Evolutionary conservation across 2,797 vertebrate species (phyloP).

Genomic region (Esox masquinongy): DNA sequence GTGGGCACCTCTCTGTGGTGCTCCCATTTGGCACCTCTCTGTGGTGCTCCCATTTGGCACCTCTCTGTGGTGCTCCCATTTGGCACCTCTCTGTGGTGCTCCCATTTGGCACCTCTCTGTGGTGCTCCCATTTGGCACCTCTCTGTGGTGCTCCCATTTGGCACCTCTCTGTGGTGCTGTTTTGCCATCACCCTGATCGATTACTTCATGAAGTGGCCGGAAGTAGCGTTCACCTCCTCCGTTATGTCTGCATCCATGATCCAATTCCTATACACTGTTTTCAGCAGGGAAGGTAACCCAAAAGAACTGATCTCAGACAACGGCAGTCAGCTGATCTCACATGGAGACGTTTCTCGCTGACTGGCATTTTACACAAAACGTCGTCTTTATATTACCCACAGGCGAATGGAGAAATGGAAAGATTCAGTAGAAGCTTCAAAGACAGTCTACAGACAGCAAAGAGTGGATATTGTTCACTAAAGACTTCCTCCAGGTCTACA

Average conservation of each 20-base stretch:
- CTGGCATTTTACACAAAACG: slow-evolving; percentile 14
- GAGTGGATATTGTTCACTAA: slow-evolving; percentile 8
- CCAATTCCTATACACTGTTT: slow-evolving; percentile 16
- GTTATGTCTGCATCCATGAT: background rate
- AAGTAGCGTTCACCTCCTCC: background rate
- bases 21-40: too few relatives aligned
- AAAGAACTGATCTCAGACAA: slow-evolving; percentile 1
- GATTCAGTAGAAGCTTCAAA: slow-evolving; percentile 12
- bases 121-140: too few relatives aligned
- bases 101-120: too few relatives aligned
- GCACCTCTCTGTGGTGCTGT: too few relatives aligned
- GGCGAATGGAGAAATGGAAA: slow-evolving; percentile 9
- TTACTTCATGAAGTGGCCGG: too few relatives aligned
- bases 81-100: too few relatives aligned
- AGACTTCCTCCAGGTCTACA: slow-evolving; percentile 12
- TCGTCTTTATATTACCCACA: slow-evolving; percentile 19
- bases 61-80: too few relatives aligned
- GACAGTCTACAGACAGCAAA: slow-evolving; percentile 13
- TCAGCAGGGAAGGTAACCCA: slow-evolving; percentile 23
- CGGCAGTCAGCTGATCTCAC: slow-evolving; percentile 12
- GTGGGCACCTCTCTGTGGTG: too few relatives aligned
- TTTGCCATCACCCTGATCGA: too few relatives aligned
- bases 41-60: too few relatives aligned
- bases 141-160: too few relatives aligned
- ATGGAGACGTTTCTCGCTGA: slow-evolving; percentile 8